Base-by-base conservation (phyloP, 64 coral and sea anemone genomes). In the Astreopora myriophthalma region DNA sequence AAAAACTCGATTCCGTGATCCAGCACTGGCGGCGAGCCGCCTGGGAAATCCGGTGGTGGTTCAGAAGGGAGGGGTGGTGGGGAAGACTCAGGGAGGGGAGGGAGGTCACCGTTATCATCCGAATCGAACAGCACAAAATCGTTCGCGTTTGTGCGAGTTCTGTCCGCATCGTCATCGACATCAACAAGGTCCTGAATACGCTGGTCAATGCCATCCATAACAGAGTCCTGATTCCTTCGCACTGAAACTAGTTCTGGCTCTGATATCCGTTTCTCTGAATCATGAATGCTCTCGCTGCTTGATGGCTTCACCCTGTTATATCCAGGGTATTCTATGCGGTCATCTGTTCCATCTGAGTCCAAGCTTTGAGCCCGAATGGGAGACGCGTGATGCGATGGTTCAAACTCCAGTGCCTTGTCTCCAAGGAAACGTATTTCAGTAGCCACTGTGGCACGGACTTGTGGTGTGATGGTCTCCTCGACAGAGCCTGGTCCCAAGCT, bases 41-140 rank as follows among this genome's bases (percentile, higher is more conserved):
- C 75, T 35, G 86, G 76, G 30, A 90, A 71, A 48, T 90, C 91
- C 8, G 91, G 80, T 57, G 81, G 95, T 34, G 63, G 92, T 13
- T 74, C 91, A 20, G 80, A 52, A 20, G 91, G 95, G 82, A 89
- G 16, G 4, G 95, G 91, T 74, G 95, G 95, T 27, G 95, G 92
- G 0, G 91, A 80, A 10, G 86, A 73, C 6, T 87, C 73, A 36
- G 95, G 87, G 42, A 75, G 93, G 28, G 93, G 93, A 63, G 93
- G 95, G 22, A 73, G 85, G 46, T 86, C 85, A 13, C 34, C 40
- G 23, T 76, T 60, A 34, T 88, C 84, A 28, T 88, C 85, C 3
- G 58, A 39, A 69, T 82, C 75, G 7, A 88, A 71, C 3, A 71
- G 44, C 42, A 39, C 85, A 34, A 72, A 38, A 60, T 71, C 85